Evolutionary conservation across 2,797 vertebrate species (phyloP).

Genomic region (Hippocampus kuda): DNA sequence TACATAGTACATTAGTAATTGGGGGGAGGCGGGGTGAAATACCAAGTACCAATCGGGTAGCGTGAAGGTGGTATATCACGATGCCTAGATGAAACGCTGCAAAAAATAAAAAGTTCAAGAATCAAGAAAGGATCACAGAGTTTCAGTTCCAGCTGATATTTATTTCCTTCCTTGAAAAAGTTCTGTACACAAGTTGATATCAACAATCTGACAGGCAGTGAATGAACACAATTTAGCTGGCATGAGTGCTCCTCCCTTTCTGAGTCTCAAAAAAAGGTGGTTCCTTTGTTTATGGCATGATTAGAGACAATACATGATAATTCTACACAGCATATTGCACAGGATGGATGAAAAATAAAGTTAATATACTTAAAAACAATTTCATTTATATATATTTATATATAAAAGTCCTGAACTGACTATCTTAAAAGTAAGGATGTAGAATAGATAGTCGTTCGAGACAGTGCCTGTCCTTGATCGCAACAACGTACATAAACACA

Average conservation of each 20-base stretch:
- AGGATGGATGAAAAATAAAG: conserved; percentile 94
- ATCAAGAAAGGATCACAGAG: conserved; percentile 63
- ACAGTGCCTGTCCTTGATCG: conserved; percentile 97
- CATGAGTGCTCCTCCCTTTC: conserved; percentile 68
- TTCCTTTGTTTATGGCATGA: conserved; percentile 80
- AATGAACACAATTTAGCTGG: conserved; percentile 97
- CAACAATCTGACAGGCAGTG: conserved; percentile 99
- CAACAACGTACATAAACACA: conserved; percentile 99
- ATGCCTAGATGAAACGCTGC: background rate
- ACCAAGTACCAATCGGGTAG: no score
- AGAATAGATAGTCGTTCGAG: conserved; percentile 84
- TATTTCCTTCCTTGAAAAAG: conserved; percentile 99
- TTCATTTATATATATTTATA: conserved; percentile 47
- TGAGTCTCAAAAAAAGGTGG: conserved; percentile 54
- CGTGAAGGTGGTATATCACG: background rate
- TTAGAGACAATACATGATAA: conserved; percentile 81
- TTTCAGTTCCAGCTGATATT: conserved; percentile 99
- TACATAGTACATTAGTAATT: no score
- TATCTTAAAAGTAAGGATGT: conserved; percentile 80
- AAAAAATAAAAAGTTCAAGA: conserved; percentile 14
- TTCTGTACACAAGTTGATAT: conserved; percentile 99
- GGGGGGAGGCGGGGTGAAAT: no score
- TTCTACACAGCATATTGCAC: conserved; percentile 99
- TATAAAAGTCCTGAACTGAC: conserved; percentile 75
- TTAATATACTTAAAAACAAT: conserved; percentile 78